Conservation (phyloP, 2,113 vertebrate genomes). For the Cercopithecus mona region DNA sequence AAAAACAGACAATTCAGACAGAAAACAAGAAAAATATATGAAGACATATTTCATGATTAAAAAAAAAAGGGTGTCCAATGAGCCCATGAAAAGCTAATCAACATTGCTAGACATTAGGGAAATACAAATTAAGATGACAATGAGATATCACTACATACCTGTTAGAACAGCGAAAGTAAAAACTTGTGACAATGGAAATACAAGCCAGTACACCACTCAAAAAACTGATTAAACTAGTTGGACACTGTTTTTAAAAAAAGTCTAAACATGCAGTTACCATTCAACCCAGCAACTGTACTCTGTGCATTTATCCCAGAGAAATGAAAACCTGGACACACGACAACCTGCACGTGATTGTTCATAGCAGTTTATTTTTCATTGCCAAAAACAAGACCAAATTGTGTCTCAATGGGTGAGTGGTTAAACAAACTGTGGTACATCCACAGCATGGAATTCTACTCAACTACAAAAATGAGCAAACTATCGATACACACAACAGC, state of each 20-base stretch:
- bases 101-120: neutral
- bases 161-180: neutral
- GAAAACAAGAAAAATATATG: neutral
- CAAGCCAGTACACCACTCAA: neutral
- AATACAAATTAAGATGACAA: neutral
- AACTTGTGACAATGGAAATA: neutral
- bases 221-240: neutral
- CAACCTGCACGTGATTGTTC: neutral
- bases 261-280: neutral
- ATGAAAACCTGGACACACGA: neutral
- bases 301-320: neutral
- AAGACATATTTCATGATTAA: neutral
- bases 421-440: neutral
- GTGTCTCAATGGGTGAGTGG: neutral
- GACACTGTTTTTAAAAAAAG: neutral
- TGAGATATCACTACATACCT: neutral
- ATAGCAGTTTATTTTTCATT: neutral
- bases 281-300: neutral
- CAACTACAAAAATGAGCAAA: neutral
- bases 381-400: neutral
- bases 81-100: neutral
- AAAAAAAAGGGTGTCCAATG: too few species aligned
- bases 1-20: neutral
- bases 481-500: neutral
- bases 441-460: neutral